Conservation (phyloP, 2,888 invertebrate species). For the Smittia aterrima region DNA sequence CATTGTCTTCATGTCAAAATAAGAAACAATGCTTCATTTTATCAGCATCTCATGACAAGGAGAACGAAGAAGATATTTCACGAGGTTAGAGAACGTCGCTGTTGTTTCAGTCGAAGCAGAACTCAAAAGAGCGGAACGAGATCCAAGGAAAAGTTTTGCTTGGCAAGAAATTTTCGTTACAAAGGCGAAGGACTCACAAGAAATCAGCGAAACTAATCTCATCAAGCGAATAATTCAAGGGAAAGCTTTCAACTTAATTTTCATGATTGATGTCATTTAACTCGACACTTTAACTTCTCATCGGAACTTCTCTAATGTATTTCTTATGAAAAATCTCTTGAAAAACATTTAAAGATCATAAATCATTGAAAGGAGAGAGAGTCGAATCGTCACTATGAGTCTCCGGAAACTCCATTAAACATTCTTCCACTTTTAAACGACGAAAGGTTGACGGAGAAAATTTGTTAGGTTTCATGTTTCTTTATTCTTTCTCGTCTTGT, state of each 20-base stretch:
- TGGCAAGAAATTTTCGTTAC: no score
- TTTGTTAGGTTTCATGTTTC: not conserved
- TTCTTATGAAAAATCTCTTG: not conserved
- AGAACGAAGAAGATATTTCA: not conserved
- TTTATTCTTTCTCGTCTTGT: not conserved
- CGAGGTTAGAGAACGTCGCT: not conserved
- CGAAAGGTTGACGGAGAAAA: not conserved
- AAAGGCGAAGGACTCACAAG: not conserved
- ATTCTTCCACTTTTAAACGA: not conserved
- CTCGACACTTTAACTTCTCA: not conserved
- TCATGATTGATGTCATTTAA: not conserved
- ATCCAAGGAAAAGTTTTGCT: not conserved
- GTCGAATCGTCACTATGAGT: not conserved
- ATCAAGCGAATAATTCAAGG: not conserved
- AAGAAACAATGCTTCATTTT: conserved; percentile 8
- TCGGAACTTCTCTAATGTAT: not conserved
- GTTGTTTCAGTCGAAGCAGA: not conserved
- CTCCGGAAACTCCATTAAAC: not conserved
- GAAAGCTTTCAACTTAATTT: not conserved
- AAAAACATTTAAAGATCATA: not conserved
- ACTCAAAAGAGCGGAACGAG: not conserved
- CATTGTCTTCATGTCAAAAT: not conserved
- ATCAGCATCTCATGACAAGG: not conserved
- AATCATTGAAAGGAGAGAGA: not conserved
- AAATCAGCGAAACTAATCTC: not conserved